A percentile compares a stretch with the other conserved stretches of the same genome.
Evolutionary conservation across 2,888 invertebrate genomes (phyloP).

Genomic region (Psylliodes chrysocephalus): DNA sequence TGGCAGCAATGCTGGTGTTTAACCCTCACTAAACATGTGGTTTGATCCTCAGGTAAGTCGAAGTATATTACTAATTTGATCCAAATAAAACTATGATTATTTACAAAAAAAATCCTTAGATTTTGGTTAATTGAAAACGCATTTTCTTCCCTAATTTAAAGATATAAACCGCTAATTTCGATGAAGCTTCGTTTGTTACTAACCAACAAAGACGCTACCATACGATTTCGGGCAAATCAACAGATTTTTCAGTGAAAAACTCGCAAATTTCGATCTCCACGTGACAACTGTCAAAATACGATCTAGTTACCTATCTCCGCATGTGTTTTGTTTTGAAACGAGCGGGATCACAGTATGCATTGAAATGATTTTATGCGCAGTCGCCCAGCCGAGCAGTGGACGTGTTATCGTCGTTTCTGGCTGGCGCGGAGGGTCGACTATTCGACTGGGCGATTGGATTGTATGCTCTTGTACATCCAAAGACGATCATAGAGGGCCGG

Average conservation of each 20-base stretch:
- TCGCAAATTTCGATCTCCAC: constrained; percentile 54
- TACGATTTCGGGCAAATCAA: constrained; percentile 17
- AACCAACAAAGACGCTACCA: neutral
- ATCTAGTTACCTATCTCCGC: constrained; percentile 65
- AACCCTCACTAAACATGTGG: constrained; percentile 64
- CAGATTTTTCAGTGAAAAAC: constrained; percentile 53
- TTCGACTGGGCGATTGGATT: constrained; percentile 59
- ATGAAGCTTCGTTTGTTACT: neutral
- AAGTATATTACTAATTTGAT: neutral
- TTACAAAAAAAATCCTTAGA: neutral
- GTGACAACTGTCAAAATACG: constrained; percentile 65
- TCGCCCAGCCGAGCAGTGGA: constrained; percentile 55
- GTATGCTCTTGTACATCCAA: constrained; percentile 62
- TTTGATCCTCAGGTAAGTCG: constrained; percentile 64
- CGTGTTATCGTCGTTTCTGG: constrained; percentile 12
- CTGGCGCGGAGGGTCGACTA: constrained; percentile 33
- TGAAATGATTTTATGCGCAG: constrained; percentile 64
- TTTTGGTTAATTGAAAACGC: too few relatives aligned
- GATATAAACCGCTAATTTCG: neutral
- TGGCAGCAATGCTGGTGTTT: constrained; percentile 62
- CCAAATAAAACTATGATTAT: neutral
- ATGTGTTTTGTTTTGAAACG: constrained; percentile 66
- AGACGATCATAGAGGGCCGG: constrained; percentile 59
- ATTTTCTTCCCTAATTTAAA: neutral
- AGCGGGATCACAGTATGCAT: constrained; percentile 65